These are phyloP conservation scores for Oscheius sp. DNA, from an alignment of 2,888 invertebrate genomes.

Conservation along the genomic window DNA sequence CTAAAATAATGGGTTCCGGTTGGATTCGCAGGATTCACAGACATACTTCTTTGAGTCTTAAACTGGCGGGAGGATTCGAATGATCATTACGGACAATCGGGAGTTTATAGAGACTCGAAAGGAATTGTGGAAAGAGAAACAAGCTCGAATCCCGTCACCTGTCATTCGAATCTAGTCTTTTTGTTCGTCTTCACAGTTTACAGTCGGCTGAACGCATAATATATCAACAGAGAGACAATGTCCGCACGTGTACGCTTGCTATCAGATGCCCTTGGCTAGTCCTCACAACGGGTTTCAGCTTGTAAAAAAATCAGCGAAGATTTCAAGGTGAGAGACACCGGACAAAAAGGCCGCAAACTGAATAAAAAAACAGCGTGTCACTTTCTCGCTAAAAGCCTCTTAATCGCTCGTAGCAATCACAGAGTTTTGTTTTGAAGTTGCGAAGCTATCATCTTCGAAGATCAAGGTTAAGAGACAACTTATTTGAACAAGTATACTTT, in stretches of 20 bases:
- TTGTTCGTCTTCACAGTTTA: neutral
- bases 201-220: slow-evolving; percentile 4
- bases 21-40: neutral
- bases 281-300: slow-evolving; percentile 18
- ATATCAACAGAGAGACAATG: neutral
- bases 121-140: no score
- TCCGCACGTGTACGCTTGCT: neutral
- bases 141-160: no score
- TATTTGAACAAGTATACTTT: no score
- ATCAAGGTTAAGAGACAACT: no score
- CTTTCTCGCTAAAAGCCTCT: neutral
- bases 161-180: no score
- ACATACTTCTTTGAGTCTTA: no score
- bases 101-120: no score
- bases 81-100: neutral
- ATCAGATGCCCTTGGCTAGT: slow-evolving; percentile 23
- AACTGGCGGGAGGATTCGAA: neutral
- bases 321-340: slow-evolving; percentile 25
- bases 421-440: no score
- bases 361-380: slow-evolving; percentile 7
- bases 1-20: slow-evolving; percentile 14
- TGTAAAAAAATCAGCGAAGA: slow-evolving; percentile 3
- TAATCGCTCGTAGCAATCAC: no score
- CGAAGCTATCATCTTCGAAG: no score
- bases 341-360: slow-evolving; percentile 13